Conservation (phyloP, 2,113 vertebrate species). For the Lophura nycthemera region DNA sequence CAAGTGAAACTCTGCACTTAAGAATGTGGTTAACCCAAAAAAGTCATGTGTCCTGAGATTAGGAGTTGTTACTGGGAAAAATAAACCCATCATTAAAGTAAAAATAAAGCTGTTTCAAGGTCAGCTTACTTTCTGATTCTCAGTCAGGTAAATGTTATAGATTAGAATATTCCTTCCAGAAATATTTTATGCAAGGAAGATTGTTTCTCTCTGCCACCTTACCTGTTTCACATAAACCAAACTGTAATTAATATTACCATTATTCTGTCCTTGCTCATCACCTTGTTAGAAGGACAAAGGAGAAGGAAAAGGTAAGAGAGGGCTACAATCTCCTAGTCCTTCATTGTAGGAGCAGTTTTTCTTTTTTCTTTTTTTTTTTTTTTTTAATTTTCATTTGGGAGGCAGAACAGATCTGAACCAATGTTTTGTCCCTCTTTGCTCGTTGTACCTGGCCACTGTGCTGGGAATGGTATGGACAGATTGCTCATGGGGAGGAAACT, state of each 20-base stretch:
- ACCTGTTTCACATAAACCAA: neutral
- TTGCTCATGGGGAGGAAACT: slow-evolving; percentile 15
- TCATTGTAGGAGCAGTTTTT: neutral
- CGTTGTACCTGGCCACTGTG: neutral
- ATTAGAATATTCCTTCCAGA: neutral
- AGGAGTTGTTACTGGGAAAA: neutral
- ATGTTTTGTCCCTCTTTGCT: neutral
- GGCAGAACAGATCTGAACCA: neutral
- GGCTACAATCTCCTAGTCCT: neutral
- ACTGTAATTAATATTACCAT: neutral
- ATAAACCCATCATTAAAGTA: neutral
- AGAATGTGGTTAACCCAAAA: neutral
- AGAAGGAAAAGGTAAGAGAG: neutral
- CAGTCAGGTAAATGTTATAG: neutral
- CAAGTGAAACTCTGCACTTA: neutral
- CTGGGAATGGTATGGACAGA: neutral
- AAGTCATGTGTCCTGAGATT: neutral
- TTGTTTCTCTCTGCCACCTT: neutral
- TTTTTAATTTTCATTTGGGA: neutral
- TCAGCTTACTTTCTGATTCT: neutral
- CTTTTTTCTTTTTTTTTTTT: neutral
- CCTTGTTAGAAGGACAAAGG: neutral
- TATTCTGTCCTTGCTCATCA: neutral
- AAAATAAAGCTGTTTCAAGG: neutral
- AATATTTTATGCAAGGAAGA: neutral